Conservation (phyloP, 2,888 invertebrate genomes). For the Gerosis bhagava region DNA sequence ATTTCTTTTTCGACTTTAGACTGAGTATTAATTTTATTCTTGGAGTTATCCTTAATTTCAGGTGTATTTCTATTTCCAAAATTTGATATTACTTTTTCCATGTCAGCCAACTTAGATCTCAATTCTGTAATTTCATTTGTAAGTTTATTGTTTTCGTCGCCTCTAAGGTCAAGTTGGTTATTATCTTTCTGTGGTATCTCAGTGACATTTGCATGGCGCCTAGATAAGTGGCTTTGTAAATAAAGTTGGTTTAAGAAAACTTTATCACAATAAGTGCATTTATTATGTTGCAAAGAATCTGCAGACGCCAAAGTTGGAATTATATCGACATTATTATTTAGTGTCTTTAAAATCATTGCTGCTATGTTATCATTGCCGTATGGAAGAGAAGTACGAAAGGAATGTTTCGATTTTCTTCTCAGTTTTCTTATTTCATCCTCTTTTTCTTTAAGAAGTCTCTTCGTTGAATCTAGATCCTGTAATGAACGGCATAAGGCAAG, state of each 20-base stretch:
- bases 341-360: conserved; percentile 68
- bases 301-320: conserved; percentile 51
- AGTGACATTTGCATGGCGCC: conserved; percentile 75
- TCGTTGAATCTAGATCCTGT: conserved; percentile 78
- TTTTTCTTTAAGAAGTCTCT: conserved; percentile 68
- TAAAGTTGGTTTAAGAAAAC: conserved; percentile 85
- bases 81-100: conserved; percentile 50
- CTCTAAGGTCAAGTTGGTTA: conserved; percentile 31
- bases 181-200: conserved; percentile 59
- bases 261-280: conserved; percentile 86
- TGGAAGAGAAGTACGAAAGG: conserved; percentile 53
- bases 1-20: conserved; percentile 38
- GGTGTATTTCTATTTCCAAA: conserved; percentile 26
- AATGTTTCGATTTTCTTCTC: conserved; percentile 68
- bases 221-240: conserved; percentile 83
- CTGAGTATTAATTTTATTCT: background rate
- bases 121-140: conserved; percentile 66
- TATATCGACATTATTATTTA: conserved; percentile 61
- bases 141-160: conserved; percentile 83
- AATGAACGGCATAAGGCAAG: no score
- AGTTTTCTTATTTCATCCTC: conserved; percentile 77
- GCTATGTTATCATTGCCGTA: conserved; percentile 75
- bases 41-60: background rate
- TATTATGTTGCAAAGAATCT: conserved; percentile 67
- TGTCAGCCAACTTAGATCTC: conserved; percentile 74